Conservation (phyloP, 2,797 vertebrate genomes). For the Pipistrellus pipistrellus region DNA sequence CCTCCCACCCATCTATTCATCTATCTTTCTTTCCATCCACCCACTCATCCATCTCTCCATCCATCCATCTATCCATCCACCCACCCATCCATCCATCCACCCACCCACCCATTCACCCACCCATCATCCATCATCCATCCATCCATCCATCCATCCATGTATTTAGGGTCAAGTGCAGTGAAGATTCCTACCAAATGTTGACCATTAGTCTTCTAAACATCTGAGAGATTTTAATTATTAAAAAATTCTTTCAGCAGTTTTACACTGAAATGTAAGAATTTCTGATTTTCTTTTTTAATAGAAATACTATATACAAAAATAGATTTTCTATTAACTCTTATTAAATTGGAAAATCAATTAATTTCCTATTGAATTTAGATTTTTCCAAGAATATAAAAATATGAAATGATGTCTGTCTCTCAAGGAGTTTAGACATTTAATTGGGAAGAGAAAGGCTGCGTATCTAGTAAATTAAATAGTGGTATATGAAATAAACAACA, state of each 20-base stretch:
- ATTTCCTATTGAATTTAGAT: slow-evolving; percentile 15
- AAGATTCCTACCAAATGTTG: neutral
- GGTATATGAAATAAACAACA: neutral
- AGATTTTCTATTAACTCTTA: slow-evolving; percentile 21
- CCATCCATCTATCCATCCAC: neutral
- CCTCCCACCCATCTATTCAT: neutral
- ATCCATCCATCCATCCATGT: neutral
- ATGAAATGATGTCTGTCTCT: slow-evolving; percentile 17
- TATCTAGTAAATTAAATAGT: slow-evolving; percentile 55
- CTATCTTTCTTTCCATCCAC: neutral
- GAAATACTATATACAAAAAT: slow-evolving; percentile 32
- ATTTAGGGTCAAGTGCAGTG: neutral
- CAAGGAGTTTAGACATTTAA: slow-evolving; percentile 35
- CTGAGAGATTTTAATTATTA: neutral
- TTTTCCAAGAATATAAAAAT: slow-evolving; percentile 36
- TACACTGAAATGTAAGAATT: slow-evolving; percentile 43
- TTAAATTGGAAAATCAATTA: slow-evolving; percentile 38
- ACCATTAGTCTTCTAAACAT: neutral
- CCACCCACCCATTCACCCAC: neutral
- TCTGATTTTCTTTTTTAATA: slow-evolving; percentile 37
- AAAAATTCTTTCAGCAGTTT: slow-evolving; percentile 34
- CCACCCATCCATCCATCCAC: neutral
- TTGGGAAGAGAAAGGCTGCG: neutral
- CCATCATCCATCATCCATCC: neutral
- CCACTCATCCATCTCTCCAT: too few species aligned